These are phyloP conservation scores for Brachionus plicatilis DNA, from an alignment of 1,140 invertebrate genomes.

Conservation along the genomic window DNA sequence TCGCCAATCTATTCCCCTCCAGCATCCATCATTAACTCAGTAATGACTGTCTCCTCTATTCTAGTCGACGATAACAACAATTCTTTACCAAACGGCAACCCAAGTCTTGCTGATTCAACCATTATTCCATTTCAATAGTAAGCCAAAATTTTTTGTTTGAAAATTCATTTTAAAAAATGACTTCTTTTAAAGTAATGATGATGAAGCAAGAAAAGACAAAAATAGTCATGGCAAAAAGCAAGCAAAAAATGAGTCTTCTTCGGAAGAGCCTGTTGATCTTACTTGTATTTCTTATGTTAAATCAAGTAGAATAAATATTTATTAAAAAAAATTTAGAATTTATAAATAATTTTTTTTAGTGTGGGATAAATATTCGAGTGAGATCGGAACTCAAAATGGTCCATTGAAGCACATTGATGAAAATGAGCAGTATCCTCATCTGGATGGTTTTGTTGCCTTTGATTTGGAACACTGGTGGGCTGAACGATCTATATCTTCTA, in stretches of 20 bases:
- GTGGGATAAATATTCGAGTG: slow-evolving; percentile 31
- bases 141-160: not conserved
- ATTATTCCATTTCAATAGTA: slow-evolving; percentile 27
- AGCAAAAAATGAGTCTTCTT: not conserved
- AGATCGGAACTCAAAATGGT: slow-evolving; percentile 18
- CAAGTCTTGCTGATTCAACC: not conserved
- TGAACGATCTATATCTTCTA: slow-evolving; percentile 22
- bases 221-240: slow-evolving; percentile 6
- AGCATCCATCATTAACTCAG: not conserved
- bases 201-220: not conserved
- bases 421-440: slow-evolving; percentile 22
- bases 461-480: slow-evolving; percentile 39
- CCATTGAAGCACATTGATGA: slow-evolving; percentile 25
- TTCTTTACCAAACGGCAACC: not conserved
- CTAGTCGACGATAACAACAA: slow-evolving; percentile 6
- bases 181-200: slow-evolving; percentile 8
- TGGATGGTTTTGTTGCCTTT: slow-evolving; percentile 37
- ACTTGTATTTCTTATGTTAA: slow-evolving; percentile 36
- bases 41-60: not conserved
- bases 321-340: no score
- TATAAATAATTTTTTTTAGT: not conserved
- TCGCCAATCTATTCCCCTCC: not conserved
- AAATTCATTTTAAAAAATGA: not conserved
- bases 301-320: not conserved
- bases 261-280: not conserved